These are phyloP conservation scores for Buphagus erythrorhynchus DNA, from an alignment of 2,797 vertebrate genomes.

Conservation along the genomic window DNA sequence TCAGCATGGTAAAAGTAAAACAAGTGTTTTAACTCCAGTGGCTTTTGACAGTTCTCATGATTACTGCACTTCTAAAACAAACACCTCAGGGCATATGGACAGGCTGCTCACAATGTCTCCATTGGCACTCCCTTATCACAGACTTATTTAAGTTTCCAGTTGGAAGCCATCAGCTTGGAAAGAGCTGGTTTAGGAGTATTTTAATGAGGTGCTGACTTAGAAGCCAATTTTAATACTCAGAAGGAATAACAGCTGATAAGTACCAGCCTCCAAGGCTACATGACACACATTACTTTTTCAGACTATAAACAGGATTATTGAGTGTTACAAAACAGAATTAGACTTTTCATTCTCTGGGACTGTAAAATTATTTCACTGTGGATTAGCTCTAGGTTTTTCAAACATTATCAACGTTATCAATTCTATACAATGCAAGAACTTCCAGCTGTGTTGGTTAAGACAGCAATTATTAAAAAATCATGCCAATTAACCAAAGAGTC, in stretches of 20 bases:
- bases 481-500: neutral
- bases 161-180: neutral
- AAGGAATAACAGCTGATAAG: neutral
- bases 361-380: neutral
- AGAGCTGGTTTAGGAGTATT: neutral
- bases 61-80: neutral
- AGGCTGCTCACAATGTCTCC: neutral
- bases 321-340: neutral
- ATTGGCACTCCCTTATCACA: neutral
- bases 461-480: neutral
- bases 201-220: neutral
- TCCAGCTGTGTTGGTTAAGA: neutral
- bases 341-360: neutral
- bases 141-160: conserved; percentile 4
- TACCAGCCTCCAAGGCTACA: neutral
- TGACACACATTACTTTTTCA: neutral
- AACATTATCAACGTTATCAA: neutral
- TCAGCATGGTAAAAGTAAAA: neutral
- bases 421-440: neutral
- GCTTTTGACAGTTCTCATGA: neutral
- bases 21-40: neutral
- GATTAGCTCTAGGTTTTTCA: neutral
- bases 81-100: neutral
- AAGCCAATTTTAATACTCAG: neutral
- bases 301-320: neutral